These are phyloP conservation scores for Nautilus pompilius DNA, from an alignment of 1,140 invertebrate species.

Conservation along the genomic window DNA sequence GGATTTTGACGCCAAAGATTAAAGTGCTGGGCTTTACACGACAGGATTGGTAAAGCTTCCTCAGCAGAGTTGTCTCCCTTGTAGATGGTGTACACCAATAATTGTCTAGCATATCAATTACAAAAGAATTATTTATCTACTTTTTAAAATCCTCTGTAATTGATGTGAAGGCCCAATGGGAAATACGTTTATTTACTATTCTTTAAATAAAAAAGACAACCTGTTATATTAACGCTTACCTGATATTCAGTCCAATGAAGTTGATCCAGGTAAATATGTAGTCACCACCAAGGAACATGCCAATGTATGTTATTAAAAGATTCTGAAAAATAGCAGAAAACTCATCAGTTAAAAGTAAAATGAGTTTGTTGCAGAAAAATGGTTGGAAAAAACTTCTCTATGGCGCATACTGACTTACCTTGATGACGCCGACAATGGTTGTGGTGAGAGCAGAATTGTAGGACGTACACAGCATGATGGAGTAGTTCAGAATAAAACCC, in stretches of 20 bases:
- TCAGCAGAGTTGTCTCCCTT: no score
- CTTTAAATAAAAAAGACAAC: no score
- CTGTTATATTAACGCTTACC: constrained; percentile 49
- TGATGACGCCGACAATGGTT: constrained; percentile 86
- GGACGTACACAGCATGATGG: constrained; percentile 90
- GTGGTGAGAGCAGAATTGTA: constrained; percentile 97
- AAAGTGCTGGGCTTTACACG: no score
- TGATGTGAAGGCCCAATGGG: no score
- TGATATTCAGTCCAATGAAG: constrained; percentile 90
- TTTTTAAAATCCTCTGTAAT: no score
- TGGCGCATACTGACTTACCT: constrained; percentile 28
- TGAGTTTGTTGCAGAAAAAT: background rate
- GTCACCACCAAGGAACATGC: constrained; percentile 96
- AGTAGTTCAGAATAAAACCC: constrained; percentile 94
- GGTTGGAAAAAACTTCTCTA: background rate
- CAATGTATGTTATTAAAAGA: constrained; percentile 63
- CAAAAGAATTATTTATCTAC: no score
- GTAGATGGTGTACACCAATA: no score
- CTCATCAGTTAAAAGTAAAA: background rate
- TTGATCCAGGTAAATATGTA: constrained; percentile 92
- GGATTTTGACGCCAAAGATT: no score
- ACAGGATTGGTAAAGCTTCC: no score
- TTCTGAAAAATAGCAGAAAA: constrained; percentile 65
- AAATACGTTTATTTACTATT: no score
- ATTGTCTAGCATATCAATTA: no score